phyloP scores from a whole-genome alignment of 2,797 vertebrate species.

The Aphelocoma californica region DNA sequence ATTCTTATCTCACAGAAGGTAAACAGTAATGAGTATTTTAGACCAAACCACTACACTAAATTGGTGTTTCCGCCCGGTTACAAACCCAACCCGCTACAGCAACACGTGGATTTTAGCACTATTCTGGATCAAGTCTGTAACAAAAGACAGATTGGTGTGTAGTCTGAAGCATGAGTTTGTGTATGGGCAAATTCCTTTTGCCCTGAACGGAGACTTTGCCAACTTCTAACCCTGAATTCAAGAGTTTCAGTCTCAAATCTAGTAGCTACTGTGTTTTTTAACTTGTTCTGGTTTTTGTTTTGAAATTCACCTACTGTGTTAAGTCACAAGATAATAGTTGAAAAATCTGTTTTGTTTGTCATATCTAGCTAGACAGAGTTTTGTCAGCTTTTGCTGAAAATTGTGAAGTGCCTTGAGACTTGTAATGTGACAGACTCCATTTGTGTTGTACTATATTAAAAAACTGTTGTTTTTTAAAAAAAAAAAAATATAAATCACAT shows the following conservation, averaged over 20 bases:
- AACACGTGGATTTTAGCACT: neutral
- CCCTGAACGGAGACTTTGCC: neutral
- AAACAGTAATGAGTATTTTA: too few species aligned
- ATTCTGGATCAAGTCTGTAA: neutral
- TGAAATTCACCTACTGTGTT: neutral
- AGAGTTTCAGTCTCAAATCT: neutral
- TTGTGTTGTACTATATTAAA: slow-evolving; percentile 36
- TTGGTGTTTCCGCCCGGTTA: too few species aligned
- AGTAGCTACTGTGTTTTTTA: neutral
- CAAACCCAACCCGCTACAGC: too few species aligned
- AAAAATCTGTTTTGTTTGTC: slow-evolving; percentile 23
- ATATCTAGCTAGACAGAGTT: neutral
- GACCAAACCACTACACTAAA: too few species aligned
- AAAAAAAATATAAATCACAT: neutral
- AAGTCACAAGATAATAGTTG: neutral
- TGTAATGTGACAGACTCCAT: slow-evolving; percentile 41
- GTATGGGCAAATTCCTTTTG: neutral
- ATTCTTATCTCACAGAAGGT: too few species aligned
- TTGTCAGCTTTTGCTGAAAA: slow-evolving; percentile 39
- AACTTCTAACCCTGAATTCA: neutral
- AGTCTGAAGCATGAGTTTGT: neutral
- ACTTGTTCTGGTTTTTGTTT: neutral
- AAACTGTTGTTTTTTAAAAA: neutral
- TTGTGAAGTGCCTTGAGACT: slow-evolving; percentile 7
- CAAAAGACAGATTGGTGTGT: neutral